Evolutionary conservation across 2,888 invertebrate genomes (phyloP).

Genomic region (Campaea margaritaria): DNA sequence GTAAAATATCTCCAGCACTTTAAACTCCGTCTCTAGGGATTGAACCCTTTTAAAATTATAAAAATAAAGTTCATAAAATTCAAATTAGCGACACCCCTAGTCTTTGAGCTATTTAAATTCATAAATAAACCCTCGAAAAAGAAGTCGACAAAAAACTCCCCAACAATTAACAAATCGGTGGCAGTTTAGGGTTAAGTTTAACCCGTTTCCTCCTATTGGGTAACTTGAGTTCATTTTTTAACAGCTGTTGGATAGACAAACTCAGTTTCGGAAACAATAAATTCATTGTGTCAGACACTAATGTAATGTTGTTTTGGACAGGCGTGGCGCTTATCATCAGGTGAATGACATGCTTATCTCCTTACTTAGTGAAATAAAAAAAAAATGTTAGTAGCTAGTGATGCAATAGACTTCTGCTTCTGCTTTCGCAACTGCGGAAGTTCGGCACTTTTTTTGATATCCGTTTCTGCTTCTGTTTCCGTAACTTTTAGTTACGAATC

Average conservation of each 20-base stretch:
- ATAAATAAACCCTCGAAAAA: constrained; percentile 77
- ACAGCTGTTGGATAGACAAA: constrained; percentile 11
- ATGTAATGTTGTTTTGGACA: not conserved
- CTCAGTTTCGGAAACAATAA: constrained; percentile 3
- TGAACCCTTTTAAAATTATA: constrained; percentile 60
- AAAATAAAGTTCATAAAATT: constrained; percentile 82
- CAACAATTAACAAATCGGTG: constrained; percentile 82
- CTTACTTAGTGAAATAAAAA: no score
- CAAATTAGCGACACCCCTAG: constrained; percentile 78
- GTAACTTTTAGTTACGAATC: no score
- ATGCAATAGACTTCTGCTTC: no score
- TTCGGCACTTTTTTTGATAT: no score
- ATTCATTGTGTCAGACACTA: not conserved
- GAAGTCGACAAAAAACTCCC: constrained; percentile 63
- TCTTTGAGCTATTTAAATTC: constrained; percentile 79
- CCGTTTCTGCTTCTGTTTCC: no score
- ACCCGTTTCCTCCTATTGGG: constrained; percentile 65
- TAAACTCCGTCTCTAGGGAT: constrained; percentile 56
- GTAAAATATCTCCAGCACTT: constrained; percentile 48
- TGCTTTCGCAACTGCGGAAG: no score
- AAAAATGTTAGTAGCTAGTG: no score
- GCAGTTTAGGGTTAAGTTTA: constrained; percentile 80
- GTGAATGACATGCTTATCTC: no score
- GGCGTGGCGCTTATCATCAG: no score
- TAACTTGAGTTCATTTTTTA: constrained; percentile 56